Conservation (phyloP, 2,113 vertebrate species). For the Ivindomyrus marchei region DNA sequence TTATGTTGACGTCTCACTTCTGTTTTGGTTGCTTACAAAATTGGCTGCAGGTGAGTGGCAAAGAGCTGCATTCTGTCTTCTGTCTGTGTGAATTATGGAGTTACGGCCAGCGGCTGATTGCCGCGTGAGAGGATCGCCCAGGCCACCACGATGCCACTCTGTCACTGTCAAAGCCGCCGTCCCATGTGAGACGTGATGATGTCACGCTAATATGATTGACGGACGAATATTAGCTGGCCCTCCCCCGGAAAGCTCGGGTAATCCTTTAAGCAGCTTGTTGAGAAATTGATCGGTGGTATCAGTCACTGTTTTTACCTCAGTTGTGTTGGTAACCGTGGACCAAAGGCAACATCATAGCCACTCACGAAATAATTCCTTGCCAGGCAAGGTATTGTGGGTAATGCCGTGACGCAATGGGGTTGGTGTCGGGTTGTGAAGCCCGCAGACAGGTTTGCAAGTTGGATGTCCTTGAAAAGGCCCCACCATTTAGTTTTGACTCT, state of each 20-base stretch:
- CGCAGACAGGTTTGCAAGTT: too few relatives aligned
- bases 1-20: conserved; percentile 44
- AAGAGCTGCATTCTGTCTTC: background rate
- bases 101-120: conserved; percentile 7
- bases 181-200: background rate
- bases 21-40: conserved; percentile 41
- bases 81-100: conserved; percentile 39
- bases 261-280: background rate
- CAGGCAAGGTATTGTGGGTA: background rate
- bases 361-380: background rate
- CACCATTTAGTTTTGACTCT: background rate
- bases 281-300: background rate
- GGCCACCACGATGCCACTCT: conserved; percentile 1
- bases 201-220: background rate
- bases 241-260: background rate
- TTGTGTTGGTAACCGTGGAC: background rate
- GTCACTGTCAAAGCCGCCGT: background rate
- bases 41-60: conserved; percentile 37
- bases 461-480: background rate
- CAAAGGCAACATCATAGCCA: background rate
- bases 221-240: background rate
- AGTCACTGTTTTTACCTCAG: background rate
- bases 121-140: conserved; percentile 23
- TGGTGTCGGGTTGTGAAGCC: background rate
- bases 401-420: background rate